Conservation (phyloP, 2,113 vertebrate genomes). For the Columbina picui region DNA sequence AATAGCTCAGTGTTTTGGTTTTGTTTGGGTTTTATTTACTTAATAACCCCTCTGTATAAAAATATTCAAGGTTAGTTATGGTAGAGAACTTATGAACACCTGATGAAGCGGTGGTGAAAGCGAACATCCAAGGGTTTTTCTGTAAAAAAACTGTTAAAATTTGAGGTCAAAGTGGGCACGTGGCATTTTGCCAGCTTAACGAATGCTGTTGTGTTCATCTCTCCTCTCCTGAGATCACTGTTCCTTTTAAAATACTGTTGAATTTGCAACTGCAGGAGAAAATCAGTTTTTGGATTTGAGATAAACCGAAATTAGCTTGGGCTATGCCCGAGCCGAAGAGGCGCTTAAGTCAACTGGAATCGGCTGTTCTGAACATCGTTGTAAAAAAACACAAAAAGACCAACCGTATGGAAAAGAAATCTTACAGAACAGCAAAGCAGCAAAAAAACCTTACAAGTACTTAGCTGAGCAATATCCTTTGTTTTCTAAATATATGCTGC, state of each 20-base stretch:
- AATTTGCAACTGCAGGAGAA: conserved; percentile 5
- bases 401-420: background rate
- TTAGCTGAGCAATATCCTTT: background rate
- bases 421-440: background rate
- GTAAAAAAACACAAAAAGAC: background rate
- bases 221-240: background rate
- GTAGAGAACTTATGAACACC: background rate
- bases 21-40: background rate
- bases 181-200: conserved; percentile 16
- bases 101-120: background rate
- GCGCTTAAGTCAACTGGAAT: background rate
- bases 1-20: background rate
- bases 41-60: background rate
- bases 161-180: conserved; percentile 10
- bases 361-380: background rate
- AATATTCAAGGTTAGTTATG: background rate
- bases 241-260: background rate
- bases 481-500: background rate
- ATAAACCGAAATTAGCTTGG: background rate
- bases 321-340: background rate
- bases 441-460: background rate
- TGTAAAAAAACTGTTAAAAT: conserved; percentile 14
- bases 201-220: conserved; percentile 19
- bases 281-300: background rate
- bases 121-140: conserved; percentile 19